These are phyloP conservation scores for Chaenogobius annularis DNA, from an alignment of 2,113 vertebrate species.

Conservation along the genomic window DNA sequence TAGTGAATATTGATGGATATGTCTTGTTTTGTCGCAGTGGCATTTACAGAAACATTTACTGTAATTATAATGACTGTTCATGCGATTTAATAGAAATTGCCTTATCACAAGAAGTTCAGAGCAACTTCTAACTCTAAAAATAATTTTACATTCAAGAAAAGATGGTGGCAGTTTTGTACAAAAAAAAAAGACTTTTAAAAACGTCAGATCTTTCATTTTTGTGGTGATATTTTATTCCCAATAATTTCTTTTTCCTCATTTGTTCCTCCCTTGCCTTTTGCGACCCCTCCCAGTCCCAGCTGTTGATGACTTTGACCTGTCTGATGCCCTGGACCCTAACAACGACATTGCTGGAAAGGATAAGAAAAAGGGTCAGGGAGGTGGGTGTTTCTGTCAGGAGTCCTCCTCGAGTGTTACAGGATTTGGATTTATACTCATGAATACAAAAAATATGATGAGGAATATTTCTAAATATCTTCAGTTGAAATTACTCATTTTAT, in stretches of 20 bases:
- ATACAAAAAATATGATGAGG: not conserved
- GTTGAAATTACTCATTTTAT: not conserved
- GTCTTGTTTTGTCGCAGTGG: not conserved
- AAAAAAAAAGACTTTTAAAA: not conserved
- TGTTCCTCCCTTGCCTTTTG: not conserved
- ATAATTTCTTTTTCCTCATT: not conserved
- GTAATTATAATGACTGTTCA: no score
- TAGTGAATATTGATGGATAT: not conserved
- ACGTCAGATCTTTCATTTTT: not conserved
- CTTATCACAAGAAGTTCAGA: no score
- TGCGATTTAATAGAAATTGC: no score
- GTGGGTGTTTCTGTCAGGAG: conserved; percentile 47
- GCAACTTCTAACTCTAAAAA: no score
- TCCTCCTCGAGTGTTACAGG: not conserved
- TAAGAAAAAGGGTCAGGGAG: conserved; percentile 61
- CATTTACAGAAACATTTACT: not conserved
- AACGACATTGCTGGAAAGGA: conserved; percentile 75
- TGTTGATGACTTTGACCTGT: conserved; percentile 74
- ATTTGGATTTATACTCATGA: not conserved
- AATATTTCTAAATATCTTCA: not conserved
- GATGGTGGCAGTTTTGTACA: not conserved
- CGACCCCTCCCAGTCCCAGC: conserved; percentile 32
- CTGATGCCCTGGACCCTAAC: conserved; percentile 81
- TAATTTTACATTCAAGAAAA: no score
- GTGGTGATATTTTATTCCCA: not conserved